phyloP scores from a whole-genome alignment of 2,888 invertebrate genomes.

The Chironomus riparius region DNA sequence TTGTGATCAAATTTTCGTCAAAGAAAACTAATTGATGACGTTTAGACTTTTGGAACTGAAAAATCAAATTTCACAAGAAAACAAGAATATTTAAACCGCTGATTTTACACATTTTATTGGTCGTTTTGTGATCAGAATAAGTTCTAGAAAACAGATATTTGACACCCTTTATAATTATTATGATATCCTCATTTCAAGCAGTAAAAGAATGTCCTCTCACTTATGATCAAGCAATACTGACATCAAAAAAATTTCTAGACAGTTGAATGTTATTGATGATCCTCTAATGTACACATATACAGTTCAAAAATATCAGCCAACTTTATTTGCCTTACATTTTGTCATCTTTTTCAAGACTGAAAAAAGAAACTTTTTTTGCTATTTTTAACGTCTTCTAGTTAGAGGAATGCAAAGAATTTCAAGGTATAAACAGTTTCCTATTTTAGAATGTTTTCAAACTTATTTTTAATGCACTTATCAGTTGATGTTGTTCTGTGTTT shows the following conservation, averaged over 20 bases:
- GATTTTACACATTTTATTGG: too few relatives aligned
- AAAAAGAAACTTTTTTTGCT: background rate
- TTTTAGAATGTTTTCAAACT: slow-evolving; percentile 7
- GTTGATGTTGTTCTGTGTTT: background rate
- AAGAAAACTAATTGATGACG: too few relatives aligned
- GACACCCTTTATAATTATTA: too few relatives aligned
- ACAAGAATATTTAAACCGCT: too few relatives aligned
- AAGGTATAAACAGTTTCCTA: slow-evolving; percentile 18
- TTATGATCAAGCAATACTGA: background rate
- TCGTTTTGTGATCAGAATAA: too few relatives aligned
- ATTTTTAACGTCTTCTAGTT: background rate
- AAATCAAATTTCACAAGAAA: too few relatives aligned
- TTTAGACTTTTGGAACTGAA: too few relatives aligned
- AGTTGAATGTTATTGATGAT: background rate
- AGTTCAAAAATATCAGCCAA: background rate
- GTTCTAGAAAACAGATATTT: too few relatives aligned
- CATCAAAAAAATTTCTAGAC: background rate
- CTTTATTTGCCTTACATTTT: background rate
- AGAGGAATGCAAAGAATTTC: slow-evolving; percentile 11
- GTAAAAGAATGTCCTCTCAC: background rate
- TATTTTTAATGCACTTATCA: background rate
- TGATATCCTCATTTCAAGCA: too few relatives aligned
- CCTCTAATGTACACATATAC: background rate
- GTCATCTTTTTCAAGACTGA: background rate
- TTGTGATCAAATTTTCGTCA: too few relatives aligned